These are phyloP conservation scores for Ophion obscuratus DNA, from an alignment of 2,888 invertebrate genomes.

Conservation along the genomic window DNA sequence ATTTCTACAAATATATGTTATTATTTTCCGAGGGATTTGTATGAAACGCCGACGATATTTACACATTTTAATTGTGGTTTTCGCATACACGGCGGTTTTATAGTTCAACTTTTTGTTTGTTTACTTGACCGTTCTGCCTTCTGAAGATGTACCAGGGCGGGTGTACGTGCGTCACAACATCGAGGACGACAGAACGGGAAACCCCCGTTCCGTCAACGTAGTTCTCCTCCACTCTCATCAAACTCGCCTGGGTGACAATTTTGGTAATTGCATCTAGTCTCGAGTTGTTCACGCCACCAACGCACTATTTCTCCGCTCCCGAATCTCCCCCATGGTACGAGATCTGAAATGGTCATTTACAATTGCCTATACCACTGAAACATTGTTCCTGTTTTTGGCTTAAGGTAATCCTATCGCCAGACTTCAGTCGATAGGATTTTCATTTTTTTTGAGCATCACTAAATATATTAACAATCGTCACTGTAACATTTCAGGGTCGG, in stretches of 20 bases:
- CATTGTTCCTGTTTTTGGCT: no score
- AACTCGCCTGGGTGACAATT: conserved; percentile 10
- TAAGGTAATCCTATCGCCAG: no score
- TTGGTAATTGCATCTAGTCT: conserved; percentile 11
- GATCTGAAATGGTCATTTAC: neutral
- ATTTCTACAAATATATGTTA: neutral
- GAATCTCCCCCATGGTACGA: neutral
- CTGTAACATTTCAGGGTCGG: no score
- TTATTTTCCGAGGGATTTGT: neutral
- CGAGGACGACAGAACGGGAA: conserved; percentile 29
- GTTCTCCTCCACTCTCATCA: conserved; percentile 22
- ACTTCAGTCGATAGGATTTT: no score
- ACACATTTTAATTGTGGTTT: neutral
- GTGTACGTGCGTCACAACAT: conserved; percentile 52
- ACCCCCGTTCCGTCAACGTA: conserved; percentile 35
- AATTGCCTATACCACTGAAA: no score
- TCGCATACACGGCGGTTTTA: neutral
- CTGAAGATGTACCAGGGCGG: conserved; percentile 22
- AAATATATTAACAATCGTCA: no score
- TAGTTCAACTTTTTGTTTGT: neutral
- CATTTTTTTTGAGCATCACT: no score
- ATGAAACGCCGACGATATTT: neutral
- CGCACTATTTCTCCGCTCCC: neutral
- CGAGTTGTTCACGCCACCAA: neutral
- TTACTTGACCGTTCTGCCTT: conserved; percentile 12